Evolutionary conservation across 2,113 vertebrate species (phyloP), one percentile per base, ranked within the genome.

Genomic region (Gasterosteus aculeatus): DNA sequence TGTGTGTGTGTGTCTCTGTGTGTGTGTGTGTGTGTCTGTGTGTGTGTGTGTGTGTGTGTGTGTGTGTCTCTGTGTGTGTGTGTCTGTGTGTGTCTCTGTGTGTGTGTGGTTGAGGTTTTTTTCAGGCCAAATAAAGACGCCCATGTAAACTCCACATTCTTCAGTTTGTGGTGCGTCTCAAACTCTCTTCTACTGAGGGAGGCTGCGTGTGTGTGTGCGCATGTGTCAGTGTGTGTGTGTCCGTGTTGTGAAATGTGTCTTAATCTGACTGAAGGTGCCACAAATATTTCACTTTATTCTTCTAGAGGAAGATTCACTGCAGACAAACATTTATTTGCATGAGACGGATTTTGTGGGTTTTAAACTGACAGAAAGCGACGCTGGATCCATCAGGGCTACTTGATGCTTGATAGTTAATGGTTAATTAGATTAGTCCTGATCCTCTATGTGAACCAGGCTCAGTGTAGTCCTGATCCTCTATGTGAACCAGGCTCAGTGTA

Each of bases 121-220:
- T 82, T 68, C 61, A 47, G 74, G 80, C 86, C 87, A 86, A 91
- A 91, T 91, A 88, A 85, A 89, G 82, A 85, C 85, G 85, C 83
- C 85, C 75, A 77, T 85, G 85, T 86, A 87, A 89, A 91, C 77
- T 80, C 78, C 84, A 86, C 83, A 91, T 91, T 90, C 89, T 85
- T 74, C 49, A 72, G 72, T 60, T 75, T 91, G 87, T 38, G 87
- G 87, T 83, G 82, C 15, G 56, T 84, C 81, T 81, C 54, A 54
- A 44, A 58, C 77, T 77, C 66, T 54, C 72, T 66, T 31, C 78
- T 35, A 74, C n/a, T 18, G 44, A 38, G 35, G 35, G 35, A 38
- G 35, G 35, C 1, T 46, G 54, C 42, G 56, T 59, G 60, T 29
- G 63, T 56, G 72, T 66, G 54, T 66, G 62, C n/a, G n/a, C n/a